phyloP scores from a whole-genome alignment of 2,888 invertebrate species.

The Steinernema carpocapsae region DNA sequence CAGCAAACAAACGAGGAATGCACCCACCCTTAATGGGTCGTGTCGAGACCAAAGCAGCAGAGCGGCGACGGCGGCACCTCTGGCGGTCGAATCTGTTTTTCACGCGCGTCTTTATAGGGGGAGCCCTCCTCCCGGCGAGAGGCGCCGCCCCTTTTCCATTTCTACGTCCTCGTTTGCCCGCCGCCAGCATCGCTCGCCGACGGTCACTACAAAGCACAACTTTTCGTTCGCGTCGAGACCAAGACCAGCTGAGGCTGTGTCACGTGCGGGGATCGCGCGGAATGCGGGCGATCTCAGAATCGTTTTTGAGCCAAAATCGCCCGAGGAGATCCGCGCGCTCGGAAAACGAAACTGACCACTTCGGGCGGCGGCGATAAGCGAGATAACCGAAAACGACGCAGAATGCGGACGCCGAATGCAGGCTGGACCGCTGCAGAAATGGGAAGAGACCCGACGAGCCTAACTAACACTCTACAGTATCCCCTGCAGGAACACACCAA shows the following conservation, averaged over 20 bases:
- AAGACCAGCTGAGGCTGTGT: background rate
- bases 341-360: conserved; percentile 19
- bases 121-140: background rate
- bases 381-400: too few relatives aligned
- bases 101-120: conserved; percentile 28
- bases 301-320: conserved; percentile 30
- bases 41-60: conserved; percentile 20
- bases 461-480: too few relatives aligned
- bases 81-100: conserved; percentile 1
- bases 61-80: conserved; percentile 32
- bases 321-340: conserved; percentile 24
- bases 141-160: conserved; percentile 19
- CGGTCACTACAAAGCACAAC: conserved; percentile 33
- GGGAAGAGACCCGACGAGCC: too few relatives aligned
- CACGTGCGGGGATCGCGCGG: conserved; percentile 21
- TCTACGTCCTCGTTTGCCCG: conserved; percentile 6
- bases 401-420: too few relatives aligned
- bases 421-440: too few relatives aligned
- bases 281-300: conserved; percentile 27
- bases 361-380: conserved; percentile 1
- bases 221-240: conserved; percentile 31
- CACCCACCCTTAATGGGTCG: conserved; percentile 12
- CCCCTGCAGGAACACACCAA: too few relatives aligned
- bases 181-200: background rate
- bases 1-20: background rate